Base-by-base conservation (phyloP, 2,113 vertebrate genomes). In the Corythornis vintsioides region DNA sequence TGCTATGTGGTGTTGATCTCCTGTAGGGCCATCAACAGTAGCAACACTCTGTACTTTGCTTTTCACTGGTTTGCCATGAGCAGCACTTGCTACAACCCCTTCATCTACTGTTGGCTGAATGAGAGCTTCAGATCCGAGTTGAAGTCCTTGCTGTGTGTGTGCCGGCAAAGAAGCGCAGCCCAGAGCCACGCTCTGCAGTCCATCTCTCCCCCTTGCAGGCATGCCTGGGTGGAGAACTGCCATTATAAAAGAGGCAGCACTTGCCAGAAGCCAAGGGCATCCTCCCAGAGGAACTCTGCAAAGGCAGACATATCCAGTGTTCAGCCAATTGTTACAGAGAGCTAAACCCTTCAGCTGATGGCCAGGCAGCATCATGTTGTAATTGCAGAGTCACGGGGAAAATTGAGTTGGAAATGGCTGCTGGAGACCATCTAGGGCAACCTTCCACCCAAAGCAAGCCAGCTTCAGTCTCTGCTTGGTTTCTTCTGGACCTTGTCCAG, bases 51-150 rank as follows among this genome's bases (percentile, higher is more conserved):
- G 20, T 98, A 98, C 80, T 98, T 98, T 2, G 94, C 97, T 50
- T 97, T 98, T 35, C 98, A 98, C 77, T 98, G 98, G 98, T 97
- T 98, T 1, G 98, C 98, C 88, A 98, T 98, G 97, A 98, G 97
- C 95, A 98, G 98, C 78, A 98, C 98, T 64, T 98, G 98, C 86
- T 98, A 98, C 94, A 98, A 98, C 59, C 98, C 98, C 47, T 98
- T 98, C 93, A 98, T 98, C 78, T 98, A 98, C 93, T 98, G 97
- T 56, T 98, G 98, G 98, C 95, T 98, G 76, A 98, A 98, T 0
- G 95, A 97, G 69, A 98, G 83, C 76, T 98, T 98, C 83, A 95
- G 98, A 3, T 64, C 96, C 0, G 97, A 98, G 95, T 83, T 98
- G 38, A 95, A 94, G 61, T 91, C 96, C 15, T 15, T 98, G 79